A percentile compares a stretch with the other conserved stretches of the same genome.
These are phyloP conservation scores for Euzophera pinguis DNA, from an alignment of 2,888 invertebrate genomes.

Conservation along the genomic window DNA sequence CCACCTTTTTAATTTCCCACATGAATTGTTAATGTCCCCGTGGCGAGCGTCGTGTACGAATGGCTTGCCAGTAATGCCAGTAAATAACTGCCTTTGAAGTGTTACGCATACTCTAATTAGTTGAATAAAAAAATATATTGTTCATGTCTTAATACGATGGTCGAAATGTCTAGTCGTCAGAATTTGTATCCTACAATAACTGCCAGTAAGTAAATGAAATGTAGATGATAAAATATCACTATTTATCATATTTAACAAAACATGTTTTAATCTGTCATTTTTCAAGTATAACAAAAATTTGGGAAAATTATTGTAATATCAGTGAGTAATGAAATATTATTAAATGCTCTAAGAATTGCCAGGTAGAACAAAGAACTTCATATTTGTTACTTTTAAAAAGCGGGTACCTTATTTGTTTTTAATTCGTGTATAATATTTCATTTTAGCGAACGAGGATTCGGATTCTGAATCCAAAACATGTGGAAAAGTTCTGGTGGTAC, in stretches of 20 bases:
- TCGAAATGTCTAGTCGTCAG: constrained; percentile 68
- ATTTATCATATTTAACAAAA: no score
- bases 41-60: constrained; percentile 6
- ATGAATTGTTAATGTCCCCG: constrained; percentile 47
- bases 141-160: constrained; percentile 36
- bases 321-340: constrained; percentile 9
- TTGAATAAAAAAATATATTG: constrained; percentile 12
- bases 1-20: constrained; percentile 44
- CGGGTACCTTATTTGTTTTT: no score
- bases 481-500: constrained; percentile 88
- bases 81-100: constrained; percentile 26
- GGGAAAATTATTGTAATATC: constrained; percentile 1
- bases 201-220: constrained; percentile 27
- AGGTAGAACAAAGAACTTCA: no score
- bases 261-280: background rate
- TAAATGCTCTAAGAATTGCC: no score
- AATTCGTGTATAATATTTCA: background rate
- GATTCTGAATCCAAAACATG: constrained; percentile 86
- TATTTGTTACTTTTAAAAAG: no score
- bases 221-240: background rate
- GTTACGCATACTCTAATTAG: constrained; percentile 28
- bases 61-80: constrained; percentile 33
- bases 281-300: background rate
- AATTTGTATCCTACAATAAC: constrained; percentile 58
- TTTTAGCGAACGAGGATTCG: constrained; percentile 77